A percentile compares a stretch with the other conserved stretches of the same genome.
Evolutionary conservation across 2,113 vertebrate genomes (phyloP).

Genomic region (Calonectris borealis): DNA sequence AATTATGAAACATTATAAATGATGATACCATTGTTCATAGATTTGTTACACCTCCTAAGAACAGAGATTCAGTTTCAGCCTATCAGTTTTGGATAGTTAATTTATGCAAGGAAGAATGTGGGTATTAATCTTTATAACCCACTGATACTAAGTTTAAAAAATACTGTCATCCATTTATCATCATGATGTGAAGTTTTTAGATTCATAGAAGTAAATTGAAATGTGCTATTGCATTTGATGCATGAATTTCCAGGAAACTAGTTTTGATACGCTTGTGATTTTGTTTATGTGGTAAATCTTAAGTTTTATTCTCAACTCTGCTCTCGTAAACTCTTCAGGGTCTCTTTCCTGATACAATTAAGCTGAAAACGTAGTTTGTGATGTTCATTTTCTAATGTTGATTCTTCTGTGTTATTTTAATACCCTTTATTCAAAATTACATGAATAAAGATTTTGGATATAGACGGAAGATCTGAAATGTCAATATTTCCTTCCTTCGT

Average conservation of each 20-base stretch:
- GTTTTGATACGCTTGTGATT: neutral
- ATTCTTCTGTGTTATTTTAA: neutral
- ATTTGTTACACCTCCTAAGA: neutral
- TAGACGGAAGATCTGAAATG: neutral
- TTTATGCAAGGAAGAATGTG: neutral
- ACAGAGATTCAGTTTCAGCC: neutral
- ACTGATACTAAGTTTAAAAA: neutral
- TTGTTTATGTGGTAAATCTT: neutral
- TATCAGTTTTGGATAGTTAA: neutral
- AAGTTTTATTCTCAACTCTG: neutral
- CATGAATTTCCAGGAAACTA: neutral
- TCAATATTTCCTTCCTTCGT: neutral
- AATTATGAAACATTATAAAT: neutral
- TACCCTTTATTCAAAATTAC: neutral
- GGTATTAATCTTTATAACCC: slow-evolving; percentile 24
- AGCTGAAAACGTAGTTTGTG: neutral
- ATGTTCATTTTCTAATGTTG: neutral
- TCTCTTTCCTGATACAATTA: neutral
- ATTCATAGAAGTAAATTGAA: neutral
- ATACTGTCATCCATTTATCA: neutral
- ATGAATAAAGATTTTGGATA: neutral
- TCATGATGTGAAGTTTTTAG: neutral
- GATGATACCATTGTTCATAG: neutral
- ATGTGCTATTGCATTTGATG: neutral
- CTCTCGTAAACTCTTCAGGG: neutral